Base-by-base conservation (phyloP, 2,113 vertebrate genomes). In the Macquaria australasica region DNA sequence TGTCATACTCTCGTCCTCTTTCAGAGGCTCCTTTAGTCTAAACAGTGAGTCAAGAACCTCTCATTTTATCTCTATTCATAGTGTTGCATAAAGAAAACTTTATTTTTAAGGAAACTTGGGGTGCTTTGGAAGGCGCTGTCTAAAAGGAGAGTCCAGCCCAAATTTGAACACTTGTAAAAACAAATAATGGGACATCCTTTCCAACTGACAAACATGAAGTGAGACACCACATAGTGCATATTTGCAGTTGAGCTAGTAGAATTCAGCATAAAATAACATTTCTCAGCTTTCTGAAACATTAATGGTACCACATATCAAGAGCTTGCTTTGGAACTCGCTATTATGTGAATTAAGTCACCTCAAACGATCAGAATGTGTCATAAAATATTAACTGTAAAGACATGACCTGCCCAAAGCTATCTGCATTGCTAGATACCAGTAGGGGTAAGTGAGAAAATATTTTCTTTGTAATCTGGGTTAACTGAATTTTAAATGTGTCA, bases 41-140 rank as follows among this genome's bases (percentile, higher is more conserved):
- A 92, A 94, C 77, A 86, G 12, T 51, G 70, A 79, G 66, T 21
- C 6, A 28, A 68, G 53, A 83, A 63, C 84, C 76, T 79, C 31
- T 82, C 55, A 73, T 77, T 88, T 63, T 43, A 41, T 48, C 73
- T 86, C 81, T 14, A 20, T 86, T 86, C n/a, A 20, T 43, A 39
- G 81, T 45, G 41, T 56, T 51, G n/a, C 18, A 21, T 62, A 20
- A 70, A 67, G 21, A 56, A 81, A 77, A 50, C 28, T 5, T 69
- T 50, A 43, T 39, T 77, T 71, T 80, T 10, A 55, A 71, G 23
- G 60, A 55, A 74, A 25, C 64, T 34, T 21, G 51, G 37, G 70
- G 6, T 37, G 70, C 10, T 66, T 28, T 67, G 20, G 53, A 82
- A 59, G 45, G 23, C 2, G 4, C 37, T 8, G 37, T 39, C 58